Conservation (phyloP, 1,140 invertebrate genomes). For the Phymastichus coffea region DNA sequence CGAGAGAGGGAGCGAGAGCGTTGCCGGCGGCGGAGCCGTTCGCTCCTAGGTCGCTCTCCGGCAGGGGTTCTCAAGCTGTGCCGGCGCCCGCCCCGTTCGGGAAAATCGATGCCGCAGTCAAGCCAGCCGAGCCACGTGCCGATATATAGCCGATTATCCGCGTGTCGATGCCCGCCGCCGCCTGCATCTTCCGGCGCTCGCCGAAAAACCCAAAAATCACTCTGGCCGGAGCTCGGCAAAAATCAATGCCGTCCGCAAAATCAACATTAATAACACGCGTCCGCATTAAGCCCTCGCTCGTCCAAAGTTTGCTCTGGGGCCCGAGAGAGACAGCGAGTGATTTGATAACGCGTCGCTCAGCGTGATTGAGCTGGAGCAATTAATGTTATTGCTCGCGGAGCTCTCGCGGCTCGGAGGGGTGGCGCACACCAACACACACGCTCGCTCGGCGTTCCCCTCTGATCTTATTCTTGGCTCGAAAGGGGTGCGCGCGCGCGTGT, state of each 20-base stretch:
- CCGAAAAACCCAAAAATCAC: too few relatives aligned
- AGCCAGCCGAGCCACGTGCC: slow-evolving; percentile 2
- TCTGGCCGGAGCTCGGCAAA: too few relatives aligned
- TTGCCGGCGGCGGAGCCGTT: slow-evolving; percentile 41
- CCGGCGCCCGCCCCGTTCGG: slow-evolving; percentile 5
- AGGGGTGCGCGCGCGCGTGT: too few relatives aligned
- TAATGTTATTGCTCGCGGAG: slow-evolving; percentile 48
- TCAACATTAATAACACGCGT: slow-evolving; percentile 27
- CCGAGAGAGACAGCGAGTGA: neutral
- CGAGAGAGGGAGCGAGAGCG: slow-evolving; percentile 52
- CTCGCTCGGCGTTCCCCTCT: neutral
- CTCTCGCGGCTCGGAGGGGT: neutral
- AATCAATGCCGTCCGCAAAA: slow-evolving; percentile 19
- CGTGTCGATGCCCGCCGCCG: neutral
- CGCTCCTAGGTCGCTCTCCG: too few relatives aligned
- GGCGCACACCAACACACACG: neutral
- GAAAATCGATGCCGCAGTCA: slow-evolving; percentile 27
- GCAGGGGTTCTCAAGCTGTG: slow-evolving; percentile 46
- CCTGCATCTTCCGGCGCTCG: too few relatives aligned
- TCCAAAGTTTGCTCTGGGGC: slow-evolving; percentile 13
- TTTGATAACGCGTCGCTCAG: slow-evolving; percentile 14
- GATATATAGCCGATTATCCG: slow-evolving; percentile 15
- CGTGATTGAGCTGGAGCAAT: slow-evolving; percentile 50
- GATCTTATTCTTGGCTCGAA: neutral
- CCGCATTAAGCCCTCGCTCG: slow-evolving; percentile 23